A percentile compares a stretch with the other conserved stretches of the same genome.
phyloP scores from a whole-genome alignment of 2,113 vertebrate species.

The Dromaius novaehollandiae region DNA sequence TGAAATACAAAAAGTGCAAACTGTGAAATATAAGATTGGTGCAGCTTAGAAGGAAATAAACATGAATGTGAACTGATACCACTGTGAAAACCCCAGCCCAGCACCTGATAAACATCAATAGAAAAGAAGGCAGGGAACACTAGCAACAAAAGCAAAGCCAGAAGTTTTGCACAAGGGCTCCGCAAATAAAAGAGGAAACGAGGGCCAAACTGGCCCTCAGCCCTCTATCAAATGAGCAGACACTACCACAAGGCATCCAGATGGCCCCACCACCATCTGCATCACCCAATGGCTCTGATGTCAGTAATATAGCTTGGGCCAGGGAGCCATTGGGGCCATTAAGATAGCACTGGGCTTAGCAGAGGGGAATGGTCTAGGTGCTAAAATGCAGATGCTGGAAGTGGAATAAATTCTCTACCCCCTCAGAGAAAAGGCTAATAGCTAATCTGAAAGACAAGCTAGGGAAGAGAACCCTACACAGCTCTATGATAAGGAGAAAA shows the following conservation, averaged over 20 bases:
- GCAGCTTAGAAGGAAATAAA: constrained; percentile 66
- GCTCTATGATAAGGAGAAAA: background rate
- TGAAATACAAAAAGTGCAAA: constrained; percentile 86
- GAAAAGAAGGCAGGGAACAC: background rate
- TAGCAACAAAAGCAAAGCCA: constrained; percentile 43
- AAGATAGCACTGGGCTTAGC: background rate
- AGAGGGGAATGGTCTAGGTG: background rate
- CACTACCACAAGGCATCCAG: constrained; percentile 6
- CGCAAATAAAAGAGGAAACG: background rate
- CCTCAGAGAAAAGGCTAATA: background rate
- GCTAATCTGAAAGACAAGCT: background rate
- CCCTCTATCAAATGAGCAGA: background rate
- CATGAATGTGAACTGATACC: constrained; percentile 56
- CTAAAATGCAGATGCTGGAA: background rate
- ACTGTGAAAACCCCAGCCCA: constrained; percentile 45
- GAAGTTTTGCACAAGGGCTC: background rate
- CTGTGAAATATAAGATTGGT: constrained; percentile 77
- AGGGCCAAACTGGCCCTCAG: background rate
- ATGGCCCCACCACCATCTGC: background rate
- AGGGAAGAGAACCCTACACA: background rate
- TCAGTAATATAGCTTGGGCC: background rate
- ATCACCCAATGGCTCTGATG: background rate
- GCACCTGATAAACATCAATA: background rate
- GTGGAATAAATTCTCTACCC: background rate
- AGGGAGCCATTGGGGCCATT: background rate